Evolutionary conservation across 2,113 vertebrate species (phyloP).

Genomic region (Tragelaphus buxtoni): DNA sequence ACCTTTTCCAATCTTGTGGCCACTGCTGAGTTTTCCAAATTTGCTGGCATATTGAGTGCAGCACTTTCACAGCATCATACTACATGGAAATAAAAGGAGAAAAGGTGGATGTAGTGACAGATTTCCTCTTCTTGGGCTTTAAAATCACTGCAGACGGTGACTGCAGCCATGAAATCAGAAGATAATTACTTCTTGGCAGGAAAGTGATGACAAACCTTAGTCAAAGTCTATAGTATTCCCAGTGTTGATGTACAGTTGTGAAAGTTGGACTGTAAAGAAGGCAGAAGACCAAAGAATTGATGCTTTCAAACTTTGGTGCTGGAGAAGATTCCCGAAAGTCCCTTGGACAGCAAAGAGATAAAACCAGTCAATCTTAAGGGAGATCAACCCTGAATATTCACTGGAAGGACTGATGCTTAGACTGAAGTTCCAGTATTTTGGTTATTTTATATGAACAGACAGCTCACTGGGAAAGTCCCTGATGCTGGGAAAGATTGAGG

Average conservation of each 20-base stretch:
- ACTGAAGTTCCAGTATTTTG: neutral
- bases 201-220: neutral
- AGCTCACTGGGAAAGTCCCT: too few relatives aligned
- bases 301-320: neutral
- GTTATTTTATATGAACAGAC: neutral
- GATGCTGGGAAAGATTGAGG: neutral
- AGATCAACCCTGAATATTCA: neutral
- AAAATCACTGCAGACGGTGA: neutral
- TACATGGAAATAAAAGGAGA: neutral
- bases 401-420: neutral
- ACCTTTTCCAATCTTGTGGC: too few relatives aligned
- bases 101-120: neutral
- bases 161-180: neutral
- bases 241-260: neutral
- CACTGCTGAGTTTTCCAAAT: too few relatives aligned
- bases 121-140: neutral
- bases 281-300: neutral
- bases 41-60: too few relatives aligned
- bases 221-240: neutral
- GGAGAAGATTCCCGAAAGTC: neutral
- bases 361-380: neutral
- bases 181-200: neutral
- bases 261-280: neutral
- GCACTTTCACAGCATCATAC: neutral
- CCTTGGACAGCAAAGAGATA: neutral